Percentiles rank a stretch among this genome's conserved stretches.
phyloP scores from a whole-genome alignment of 2,113 vertebrate species.

The Bufo bufo region DNA sequence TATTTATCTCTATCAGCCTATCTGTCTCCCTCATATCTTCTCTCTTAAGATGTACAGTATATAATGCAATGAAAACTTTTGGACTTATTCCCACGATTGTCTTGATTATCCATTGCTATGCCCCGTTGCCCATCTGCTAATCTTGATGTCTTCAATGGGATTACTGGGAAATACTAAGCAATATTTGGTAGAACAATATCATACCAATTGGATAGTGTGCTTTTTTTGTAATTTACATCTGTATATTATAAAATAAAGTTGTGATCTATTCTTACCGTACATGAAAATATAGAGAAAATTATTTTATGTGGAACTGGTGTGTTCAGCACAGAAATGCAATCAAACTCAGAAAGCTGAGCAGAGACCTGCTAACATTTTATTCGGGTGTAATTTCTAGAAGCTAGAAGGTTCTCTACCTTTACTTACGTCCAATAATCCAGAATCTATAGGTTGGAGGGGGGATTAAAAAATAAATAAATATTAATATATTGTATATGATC shows the following conservation, averaged over 20 bases:
- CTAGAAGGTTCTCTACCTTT: too few relatives aligned
- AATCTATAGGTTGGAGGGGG: too few relatives aligned
- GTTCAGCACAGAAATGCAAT: too few relatives aligned
- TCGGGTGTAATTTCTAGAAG: too few relatives aligned
- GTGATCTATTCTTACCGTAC: too few relatives aligned
- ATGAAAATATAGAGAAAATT: too few relatives aligned
- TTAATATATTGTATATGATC: neutral
- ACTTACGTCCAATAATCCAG: too few relatives aligned
- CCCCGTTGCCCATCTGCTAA: neutral
- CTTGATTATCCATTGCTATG: neutral
- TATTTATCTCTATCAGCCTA: too few relatives aligned
- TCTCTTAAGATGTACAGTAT: neutral
- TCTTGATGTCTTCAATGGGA: neutral
- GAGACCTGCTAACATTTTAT: too few relatives aligned
- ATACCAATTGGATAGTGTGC: neutral
- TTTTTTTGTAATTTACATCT: neutral
- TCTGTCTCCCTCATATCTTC: neutral
- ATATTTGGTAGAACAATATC: neutral
- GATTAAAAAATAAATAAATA: too few relatives aligned
- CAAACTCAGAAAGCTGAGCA: too few relatives aligned
- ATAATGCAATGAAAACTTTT: neutral
- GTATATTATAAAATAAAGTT: neutral
- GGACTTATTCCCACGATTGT: neutral
- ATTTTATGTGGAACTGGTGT: too few relatives aligned
- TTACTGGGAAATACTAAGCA: neutral